A percentile compares a stretch with the other conserved stretches of the same genome.
Evolutionary conservation across 2,113 vertebrate species (phyloP).

Genomic region (Azemiops feae): DNA sequence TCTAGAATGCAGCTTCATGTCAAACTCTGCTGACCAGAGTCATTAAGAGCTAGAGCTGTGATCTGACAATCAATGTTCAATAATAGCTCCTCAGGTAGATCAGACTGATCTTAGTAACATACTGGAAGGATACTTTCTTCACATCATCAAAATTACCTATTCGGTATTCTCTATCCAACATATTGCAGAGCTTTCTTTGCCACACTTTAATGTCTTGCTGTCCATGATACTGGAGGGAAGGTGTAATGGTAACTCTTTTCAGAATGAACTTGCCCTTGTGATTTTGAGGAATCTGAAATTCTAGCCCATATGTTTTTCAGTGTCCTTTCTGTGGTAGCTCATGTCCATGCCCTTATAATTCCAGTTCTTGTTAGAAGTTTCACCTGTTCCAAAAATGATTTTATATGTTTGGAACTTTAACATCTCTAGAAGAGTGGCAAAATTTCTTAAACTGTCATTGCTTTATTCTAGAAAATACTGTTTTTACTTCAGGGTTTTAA

Average conservation of each 20-base stretch:
- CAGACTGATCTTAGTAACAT: not conserved
- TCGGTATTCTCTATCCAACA: not conserved
- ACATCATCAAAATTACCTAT: not conserved
- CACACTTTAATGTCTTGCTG: not conserved
- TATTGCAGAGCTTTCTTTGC: not conserved
- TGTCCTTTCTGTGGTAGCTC: not conserved
- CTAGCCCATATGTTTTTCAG: not conserved
- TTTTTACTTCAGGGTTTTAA: not conserved
- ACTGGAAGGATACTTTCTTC: not conserved
- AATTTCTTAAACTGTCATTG: not conserved
- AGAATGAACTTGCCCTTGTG: not conserved
- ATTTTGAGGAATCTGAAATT: not conserved
- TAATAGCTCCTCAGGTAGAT: not conserved
- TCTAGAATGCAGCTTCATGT: not conserved
- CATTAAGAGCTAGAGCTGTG: not conserved
- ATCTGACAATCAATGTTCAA: not conserved
- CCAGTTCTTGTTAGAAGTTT: not conserved
- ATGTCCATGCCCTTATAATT: not conserved
- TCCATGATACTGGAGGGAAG: not conserved
- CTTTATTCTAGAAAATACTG: not conserved
- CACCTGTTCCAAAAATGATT: not conserved
- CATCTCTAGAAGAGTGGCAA: not conserved
- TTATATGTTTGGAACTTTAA: not conserved
- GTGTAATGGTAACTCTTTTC: not conserved
- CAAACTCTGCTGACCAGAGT: not conserved